Evolutionary conservation across 2,113 vertebrate species (phyloP).

Genomic region (Tetraodon nigroviridis): DNA sequence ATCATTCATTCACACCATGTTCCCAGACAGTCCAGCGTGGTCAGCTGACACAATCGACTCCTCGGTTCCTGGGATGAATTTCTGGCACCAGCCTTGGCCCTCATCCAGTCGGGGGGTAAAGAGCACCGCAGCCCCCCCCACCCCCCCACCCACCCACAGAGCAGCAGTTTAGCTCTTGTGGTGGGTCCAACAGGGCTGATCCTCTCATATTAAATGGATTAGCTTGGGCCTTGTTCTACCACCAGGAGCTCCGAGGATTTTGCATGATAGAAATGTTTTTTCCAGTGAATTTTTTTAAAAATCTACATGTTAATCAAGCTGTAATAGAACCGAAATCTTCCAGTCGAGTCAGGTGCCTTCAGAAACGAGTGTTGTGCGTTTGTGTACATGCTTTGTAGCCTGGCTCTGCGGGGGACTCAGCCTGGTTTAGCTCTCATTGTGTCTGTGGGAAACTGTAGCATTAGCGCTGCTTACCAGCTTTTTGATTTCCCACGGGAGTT

Average conservation of each 20-base stretch:
- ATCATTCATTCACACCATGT: conserved; percentile 19
- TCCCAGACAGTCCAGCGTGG: conserved; percentile 24
- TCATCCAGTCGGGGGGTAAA: conserved; percentile 38
- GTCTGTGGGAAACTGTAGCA: conserved; percentile 65
- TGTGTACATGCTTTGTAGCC: conserved; percentile 27
- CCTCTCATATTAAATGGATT: conserved; percentile 70
- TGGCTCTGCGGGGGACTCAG: conserved; percentile 18
- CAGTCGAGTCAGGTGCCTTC: neutral
- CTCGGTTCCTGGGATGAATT: conserved; percentile 43
- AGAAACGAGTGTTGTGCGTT: conserved; percentile 3
- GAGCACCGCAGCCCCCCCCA: conserved; percentile 13
- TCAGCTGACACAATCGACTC: conserved; percentile 36
- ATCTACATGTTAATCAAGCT: conserved; percentile 5
- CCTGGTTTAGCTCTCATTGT: conserved; percentile 32
- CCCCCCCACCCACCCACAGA: conserved; percentile 43
- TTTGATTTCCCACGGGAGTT: conserved; percentile 63
- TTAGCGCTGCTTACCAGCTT: conserved; percentile 51
- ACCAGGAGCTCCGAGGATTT: conserved; percentile 35
- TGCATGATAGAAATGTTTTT: conserved; percentile 5
- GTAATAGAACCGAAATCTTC: neutral
- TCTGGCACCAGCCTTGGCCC: conserved; percentile 40
- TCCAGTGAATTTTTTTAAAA: neutral
- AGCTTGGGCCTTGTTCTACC: conserved; percentile 49
- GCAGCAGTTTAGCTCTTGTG: conserved; percentile 54
- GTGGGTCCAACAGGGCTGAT: conserved; percentile 58